Conservation (phyloP, 2,113 vertebrate genomes). For the Oophaga pumilio region DNA sequence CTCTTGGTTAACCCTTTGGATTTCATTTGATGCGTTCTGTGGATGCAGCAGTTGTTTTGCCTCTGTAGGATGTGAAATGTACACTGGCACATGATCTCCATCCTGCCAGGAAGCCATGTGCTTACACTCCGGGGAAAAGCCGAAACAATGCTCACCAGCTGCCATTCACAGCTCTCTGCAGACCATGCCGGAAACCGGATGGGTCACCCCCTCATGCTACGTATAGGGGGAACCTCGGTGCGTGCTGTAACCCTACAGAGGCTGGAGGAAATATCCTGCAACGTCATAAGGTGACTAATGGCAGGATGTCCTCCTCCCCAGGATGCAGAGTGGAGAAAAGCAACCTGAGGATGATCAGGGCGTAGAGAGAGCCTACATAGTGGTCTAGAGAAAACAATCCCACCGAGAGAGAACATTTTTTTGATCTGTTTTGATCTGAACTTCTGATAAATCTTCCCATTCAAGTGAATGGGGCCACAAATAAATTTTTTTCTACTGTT, state of each 20-base stretch:
- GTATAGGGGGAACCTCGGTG: not conserved
- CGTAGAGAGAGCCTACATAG: too few species aligned
- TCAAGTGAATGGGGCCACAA: too few species aligned
- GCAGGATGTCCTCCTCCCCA: not conserved
- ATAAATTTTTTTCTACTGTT: too few species aligned
- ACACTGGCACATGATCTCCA: slow-evolving; percentile 1
- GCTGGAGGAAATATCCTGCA: not conserved
- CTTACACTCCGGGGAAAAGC: not conserved
- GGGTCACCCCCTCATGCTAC: not conserved
- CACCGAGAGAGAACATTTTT: too few species aligned
- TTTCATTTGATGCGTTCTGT: not conserved
- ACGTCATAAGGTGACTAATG: not conserved
- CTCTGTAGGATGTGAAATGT: not conserved
- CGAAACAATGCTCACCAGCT: slow-evolving; percentile 6
- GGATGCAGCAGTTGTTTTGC: not conserved
- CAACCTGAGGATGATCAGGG: not conserved
- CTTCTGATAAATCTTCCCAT: too few species aligned
- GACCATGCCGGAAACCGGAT: slow-evolving; percentile 14
- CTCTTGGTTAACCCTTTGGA: not conserved
- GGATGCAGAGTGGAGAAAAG: not conserved
- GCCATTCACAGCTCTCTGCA: slow-evolving; percentile 6
- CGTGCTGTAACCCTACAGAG: not conserved
- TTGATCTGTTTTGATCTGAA: too few species aligned
- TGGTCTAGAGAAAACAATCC: too few species aligned
- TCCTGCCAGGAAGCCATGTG: slow-evolving; percentile 36